Base-by-base conservation (phyloP, 2,888 invertebrate species). In the Embidobia sp. region DNA sequence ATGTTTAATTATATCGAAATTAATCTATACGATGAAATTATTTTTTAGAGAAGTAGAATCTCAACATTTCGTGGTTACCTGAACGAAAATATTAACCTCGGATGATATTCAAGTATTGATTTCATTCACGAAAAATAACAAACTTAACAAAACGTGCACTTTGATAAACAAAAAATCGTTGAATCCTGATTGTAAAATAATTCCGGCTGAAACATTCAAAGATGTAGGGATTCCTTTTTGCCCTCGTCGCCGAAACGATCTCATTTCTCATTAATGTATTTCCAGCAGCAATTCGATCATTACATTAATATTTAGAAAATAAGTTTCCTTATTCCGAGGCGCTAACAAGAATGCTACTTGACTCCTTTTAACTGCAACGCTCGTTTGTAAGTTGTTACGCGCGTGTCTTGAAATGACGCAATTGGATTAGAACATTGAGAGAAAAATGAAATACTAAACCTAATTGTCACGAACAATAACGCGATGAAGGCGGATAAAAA, bases 361-460 rank as follows among this genome's bases (percentile, higher is more conserved):
- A 75, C 63, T 70, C 69, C 69, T 64, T 63, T 64, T 70, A 63
- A 69, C 61, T 67, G 55, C 59, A 61, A 61, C 67, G 66, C 51
- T 74, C 59, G 67, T 55, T 67, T 61, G 33, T 67, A 67, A 74
- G 64, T 55, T 59, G 55, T 61, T 66, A 73, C 73, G 37, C 64
- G 73, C 48, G 42, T 70, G 31, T 70, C 42, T 61, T 61, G 13
- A 55, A 73, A 66, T 73, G 29, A 64, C 37, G 26, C 22, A 22
- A 66, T n/a, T n/a, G n/a, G 64, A 48, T 57, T 63, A 27, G 64
- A 55, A 73, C 72, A 55, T 57, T 57, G 64, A 73, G 64, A 63
- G 53, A 73, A 19, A 73, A 73, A 55, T 51, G 46, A 44, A 69
- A 44, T 51, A 46, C 16, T 48, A 29, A 49, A 37, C 10, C 8